phyloP scores from a whole-genome alignment of 2,888 invertebrate genomes.

The Euzetes globulus region DNA sequence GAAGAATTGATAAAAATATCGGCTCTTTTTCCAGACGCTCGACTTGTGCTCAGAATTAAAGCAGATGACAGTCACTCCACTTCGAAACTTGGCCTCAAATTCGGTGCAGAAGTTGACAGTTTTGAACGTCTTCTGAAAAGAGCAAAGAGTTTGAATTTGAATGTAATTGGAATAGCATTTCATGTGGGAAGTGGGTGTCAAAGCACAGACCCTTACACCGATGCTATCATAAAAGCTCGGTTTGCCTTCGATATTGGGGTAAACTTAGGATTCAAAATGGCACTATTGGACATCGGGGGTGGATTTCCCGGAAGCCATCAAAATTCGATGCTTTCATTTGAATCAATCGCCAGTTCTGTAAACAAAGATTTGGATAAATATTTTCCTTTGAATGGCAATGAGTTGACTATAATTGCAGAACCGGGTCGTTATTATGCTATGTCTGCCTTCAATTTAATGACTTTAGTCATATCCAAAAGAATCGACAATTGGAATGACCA shows the following conservation, averaged over 20 bases:
- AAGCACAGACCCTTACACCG: not conserved
- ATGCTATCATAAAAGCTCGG: not conserved
- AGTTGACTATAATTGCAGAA: constrained; percentile 4
- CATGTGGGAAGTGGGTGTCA: constrained; percentile 24
- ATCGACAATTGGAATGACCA: not conserved
- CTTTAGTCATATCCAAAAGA: not conserved
- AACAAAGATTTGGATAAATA: constrained; percentile 1
- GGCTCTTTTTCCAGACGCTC: not conserved
- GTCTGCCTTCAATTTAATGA: not conserved
- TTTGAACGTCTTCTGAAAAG: not conserved
- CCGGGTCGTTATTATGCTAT: constrained; percentile 22
- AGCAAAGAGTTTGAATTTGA: not conserved
- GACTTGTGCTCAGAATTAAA: constrained; percentile 10
- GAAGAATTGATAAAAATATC: constrained; percentile 2
- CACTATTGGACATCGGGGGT: constrained; percentile 15
- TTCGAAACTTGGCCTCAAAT: not conserved
- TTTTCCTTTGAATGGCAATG: not conserved
- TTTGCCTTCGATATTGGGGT: not conserved
- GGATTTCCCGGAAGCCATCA: constrained; percentile 6
- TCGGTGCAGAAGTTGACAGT: not conserved
- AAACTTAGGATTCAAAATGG: not conserved
- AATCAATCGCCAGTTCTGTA: not conserved
- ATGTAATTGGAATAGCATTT: constrained; percentile 12
- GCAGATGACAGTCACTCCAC: constrained; percentile 8
- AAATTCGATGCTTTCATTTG: not conserved